Evolutionary conservation across 2,888 invertebrate species (phyloP).

Genomic region (Coelogynopora nodosa): DNA sequence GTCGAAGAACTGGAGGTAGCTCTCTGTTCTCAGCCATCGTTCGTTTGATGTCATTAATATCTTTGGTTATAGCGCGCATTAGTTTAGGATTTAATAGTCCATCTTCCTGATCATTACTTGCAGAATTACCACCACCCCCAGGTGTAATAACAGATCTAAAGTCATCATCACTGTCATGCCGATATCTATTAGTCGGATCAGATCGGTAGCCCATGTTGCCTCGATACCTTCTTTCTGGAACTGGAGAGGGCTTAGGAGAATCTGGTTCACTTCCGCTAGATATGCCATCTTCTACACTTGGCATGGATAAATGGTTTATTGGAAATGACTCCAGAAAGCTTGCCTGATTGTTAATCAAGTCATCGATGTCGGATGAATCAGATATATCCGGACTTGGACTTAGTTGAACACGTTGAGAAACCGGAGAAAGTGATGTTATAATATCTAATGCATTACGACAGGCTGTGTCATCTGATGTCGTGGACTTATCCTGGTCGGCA

Average conservation of each 20-base stretch:
- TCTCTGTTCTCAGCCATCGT: constrained; percentile 13
- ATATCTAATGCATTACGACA: neutral
- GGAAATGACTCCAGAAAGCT: neutral
- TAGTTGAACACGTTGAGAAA: neutral
- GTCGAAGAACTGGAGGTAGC: neutral
- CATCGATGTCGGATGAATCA: neutral
- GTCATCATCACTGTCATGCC: neutral
- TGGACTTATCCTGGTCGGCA: neutral
- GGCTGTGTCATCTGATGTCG: neutral
- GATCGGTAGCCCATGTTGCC: neutral
- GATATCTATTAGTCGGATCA: neutral
- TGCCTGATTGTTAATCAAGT: neutral
- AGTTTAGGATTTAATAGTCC: neutral
- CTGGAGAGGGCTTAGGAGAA: neutral
- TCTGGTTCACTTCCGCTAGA: neutral
- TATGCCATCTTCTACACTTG: constrained; percentile 16
- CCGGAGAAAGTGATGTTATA: neutral
- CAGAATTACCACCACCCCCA: neutral
- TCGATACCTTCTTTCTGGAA: neutral
- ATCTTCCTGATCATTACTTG: neutral
- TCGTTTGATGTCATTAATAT: constrained; percentile 17
- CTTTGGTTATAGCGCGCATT: constrained; percentile 25
- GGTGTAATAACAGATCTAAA: neutral
- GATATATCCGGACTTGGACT: neutral
- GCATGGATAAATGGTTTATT: neutral